These are phyloP conservation scores for Piliocolobus tephrosceles DNA, from an alignment of 2,113 vertebrate species.

Conservation along the genomic window DNA sequence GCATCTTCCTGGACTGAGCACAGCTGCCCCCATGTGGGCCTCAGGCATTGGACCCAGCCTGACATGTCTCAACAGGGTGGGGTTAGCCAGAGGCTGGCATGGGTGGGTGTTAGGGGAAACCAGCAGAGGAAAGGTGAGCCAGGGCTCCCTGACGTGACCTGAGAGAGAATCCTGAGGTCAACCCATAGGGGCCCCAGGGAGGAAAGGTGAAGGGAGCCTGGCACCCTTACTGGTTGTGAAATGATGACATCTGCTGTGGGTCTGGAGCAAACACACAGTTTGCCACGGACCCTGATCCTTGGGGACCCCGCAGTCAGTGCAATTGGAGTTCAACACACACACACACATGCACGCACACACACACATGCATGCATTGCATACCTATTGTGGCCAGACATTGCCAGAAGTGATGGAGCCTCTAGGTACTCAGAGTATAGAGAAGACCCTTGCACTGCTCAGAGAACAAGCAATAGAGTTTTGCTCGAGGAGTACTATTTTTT, in stretches of 20 bases:
- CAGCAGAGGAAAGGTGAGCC: neutral
- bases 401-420: rapidly evolving
- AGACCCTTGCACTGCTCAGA: rapidly evolving
- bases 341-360: rapidly evolving
- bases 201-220: neutral
- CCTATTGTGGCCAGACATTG: too few relatives aligned
- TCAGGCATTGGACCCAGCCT: neutral
- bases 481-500: neutral
- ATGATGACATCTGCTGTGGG: neutral
- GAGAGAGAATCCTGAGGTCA: neutral
- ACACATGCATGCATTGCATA: rapidly evolving
- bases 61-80: neutral
- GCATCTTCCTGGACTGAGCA: neutral
- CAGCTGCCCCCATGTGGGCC: neutral
- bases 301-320: neutral
- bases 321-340: neutral
- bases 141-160: neutral
- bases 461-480: neutral
- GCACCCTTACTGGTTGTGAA: neutral
- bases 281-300: neutral
- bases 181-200: neutral
- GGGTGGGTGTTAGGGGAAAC: neutral
- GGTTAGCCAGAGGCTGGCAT: neutral
- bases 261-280: neutral
- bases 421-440: neutral